phyloP scores from a whole-genome alignment of 1,140 invertebrate genomes.

The Drosophila quadrilineata region DNA sequence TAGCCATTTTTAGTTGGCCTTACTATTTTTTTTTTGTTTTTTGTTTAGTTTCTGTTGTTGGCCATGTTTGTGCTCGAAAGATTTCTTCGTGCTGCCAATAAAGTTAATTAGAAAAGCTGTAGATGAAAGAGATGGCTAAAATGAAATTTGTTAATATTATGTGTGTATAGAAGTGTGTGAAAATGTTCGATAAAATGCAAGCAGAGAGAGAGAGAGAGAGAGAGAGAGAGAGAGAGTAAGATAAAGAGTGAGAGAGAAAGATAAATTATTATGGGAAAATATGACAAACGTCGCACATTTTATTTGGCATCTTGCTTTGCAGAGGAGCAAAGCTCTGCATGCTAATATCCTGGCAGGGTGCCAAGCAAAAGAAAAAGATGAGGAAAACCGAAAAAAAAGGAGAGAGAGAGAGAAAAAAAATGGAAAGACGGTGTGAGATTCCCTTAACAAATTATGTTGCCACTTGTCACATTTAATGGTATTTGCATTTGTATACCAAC shows the following conservation, averaged over 20 bases:
- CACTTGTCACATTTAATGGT: constrained; percentile 80
- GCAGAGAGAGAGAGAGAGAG: background rate
- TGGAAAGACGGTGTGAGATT: constrained; percentile 34
- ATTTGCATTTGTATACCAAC: constrained; percentile 76
- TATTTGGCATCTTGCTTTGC: constrained; percentile 9
- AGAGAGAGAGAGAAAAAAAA: constrained; percentile 14
- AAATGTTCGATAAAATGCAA: too few species aligned
- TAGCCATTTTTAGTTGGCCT: constrained; percentile 61
- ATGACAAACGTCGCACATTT: constrained; percentile 60
- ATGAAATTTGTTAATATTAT: too few species aligned
- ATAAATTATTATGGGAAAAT: constrained; percentile 76
- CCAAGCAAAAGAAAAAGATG: background rate
- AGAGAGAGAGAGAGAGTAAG: background rate
- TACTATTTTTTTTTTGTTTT: too few species aligned
- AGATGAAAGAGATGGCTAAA: too few species aligned
- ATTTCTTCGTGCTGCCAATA: constrained; percentile 44
- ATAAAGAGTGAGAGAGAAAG: constrained; percentile 10
- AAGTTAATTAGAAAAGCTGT: constrained; percentile 53
- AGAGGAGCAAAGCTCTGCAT: constrained; percentile 69
- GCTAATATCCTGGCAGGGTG: constrained; percentile 51
- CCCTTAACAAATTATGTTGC: constrained; percentile 77
- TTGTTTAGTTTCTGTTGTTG: constrained; percentile 28
- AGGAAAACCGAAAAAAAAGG: background rate
- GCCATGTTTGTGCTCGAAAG: constrained; percentile 25
- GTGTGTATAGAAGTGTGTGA: too few species aligned